phyloP scores from a whole-genome alignment of 2,113 vertebrate species.

The Athene cunicularia region DNA sequence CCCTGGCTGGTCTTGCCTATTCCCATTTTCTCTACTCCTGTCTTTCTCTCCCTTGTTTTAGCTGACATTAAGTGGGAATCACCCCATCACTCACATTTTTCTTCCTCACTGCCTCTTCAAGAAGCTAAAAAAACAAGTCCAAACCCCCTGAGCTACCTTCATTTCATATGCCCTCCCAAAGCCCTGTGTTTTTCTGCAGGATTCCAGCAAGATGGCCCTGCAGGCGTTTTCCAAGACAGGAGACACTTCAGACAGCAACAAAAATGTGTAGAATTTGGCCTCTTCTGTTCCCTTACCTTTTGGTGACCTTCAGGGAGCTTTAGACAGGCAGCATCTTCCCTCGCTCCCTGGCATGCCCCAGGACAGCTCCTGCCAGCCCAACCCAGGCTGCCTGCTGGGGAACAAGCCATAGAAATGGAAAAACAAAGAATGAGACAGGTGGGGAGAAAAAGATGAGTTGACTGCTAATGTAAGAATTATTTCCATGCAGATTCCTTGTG shows the following conservation, averaged over 20 bases:
- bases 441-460: not conserved
- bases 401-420: not conserved
- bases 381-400: not conserved
- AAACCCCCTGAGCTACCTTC: not conserved
- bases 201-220: slow-evolving; percentile 35
- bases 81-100: not conserved
- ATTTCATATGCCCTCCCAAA: slow-evolving; percentile 12
- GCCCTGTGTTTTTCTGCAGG: not conserved
- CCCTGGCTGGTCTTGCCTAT: not conserved
- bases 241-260: slow-evolving; percentile 51
- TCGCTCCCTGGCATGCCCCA: not conserved
- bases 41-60: not conserved
- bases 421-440: not conserved
- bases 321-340: not conserved
- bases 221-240: slow-evolving; percentile 56
- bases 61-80: not conserved
- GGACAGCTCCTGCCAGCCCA: slow-evolving; percentile 4
- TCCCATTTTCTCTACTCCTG: not conserved
- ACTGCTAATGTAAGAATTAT: not conserved
- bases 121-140: slow-evolving; percentile 4
- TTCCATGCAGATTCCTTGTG: not conserved
- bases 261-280: slow-evolving; percentile 63
- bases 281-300: slow-evolving; percentile 49
- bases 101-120: not conserved
- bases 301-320: slow-evolving; percentile 25